Percentiles rank a stretch among this genome's conserved stretches.
These are phyloP conservation scores for Mythimna albipuncta DNA, from an alignment of 2,888 invertebrate genomes.

Conservation along the genomic window DNA sequence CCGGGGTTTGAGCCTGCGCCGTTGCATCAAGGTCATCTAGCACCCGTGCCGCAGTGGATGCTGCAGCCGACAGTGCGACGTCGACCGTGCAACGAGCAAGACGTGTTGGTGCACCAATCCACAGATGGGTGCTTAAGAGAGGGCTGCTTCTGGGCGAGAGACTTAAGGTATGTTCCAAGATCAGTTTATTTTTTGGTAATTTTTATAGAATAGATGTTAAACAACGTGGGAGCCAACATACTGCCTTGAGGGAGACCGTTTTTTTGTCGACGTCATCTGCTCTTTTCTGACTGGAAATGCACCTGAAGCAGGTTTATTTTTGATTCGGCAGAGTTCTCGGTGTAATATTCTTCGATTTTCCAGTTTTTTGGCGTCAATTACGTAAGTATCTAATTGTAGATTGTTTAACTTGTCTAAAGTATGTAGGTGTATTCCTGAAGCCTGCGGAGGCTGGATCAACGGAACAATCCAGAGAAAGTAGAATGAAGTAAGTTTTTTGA, in stretches of 20 bases:
- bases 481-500: neutral
- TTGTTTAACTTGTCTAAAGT: too few species aligned
- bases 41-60: neutral
- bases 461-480: neutral
- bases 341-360: neutral
- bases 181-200: neutral
- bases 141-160: slow-evolving; percentile 6
- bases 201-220: too few species aligned
- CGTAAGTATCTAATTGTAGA: slow-evolving; percentile 1
- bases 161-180: slow-evolving; percentile 19
- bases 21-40: slow-evolving; percentile 22
- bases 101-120: slow-evolving; percentile 2
- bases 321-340: neutral
- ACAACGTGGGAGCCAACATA: too few species aligned
- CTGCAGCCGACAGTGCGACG: slow-evolving; percentile 39
- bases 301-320: neutral
- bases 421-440: neutral
- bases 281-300: too few species aligned
- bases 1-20: slow-evolving; percentile 37
- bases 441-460: neutral
- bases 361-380: neutral
- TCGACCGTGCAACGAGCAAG: slow-evolving; percentile 35
- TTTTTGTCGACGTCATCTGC: too few species aligned
- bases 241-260: too few species aligned
- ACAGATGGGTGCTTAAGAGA: neutral